Evolutionary conservation across 2,797 vertebrate genomes (phyloP), one percentile per base, ranked within the genome.

Genomic region (Silurus aristotelis): DNA sequence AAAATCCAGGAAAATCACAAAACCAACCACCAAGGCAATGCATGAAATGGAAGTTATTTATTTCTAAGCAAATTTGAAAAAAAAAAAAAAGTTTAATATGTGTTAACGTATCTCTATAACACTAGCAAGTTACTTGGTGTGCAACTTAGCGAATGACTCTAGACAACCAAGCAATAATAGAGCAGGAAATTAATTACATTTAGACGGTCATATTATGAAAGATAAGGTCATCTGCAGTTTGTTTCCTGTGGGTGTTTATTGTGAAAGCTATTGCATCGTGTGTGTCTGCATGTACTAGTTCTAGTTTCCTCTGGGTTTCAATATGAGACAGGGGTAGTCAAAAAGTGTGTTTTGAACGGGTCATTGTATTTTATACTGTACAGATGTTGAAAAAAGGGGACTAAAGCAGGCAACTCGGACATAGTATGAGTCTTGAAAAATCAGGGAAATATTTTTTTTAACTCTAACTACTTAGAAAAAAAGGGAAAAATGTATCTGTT

Each of bases 121-220:
- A 38, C 25, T 58, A 58, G 25, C 15, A 76, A 58, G 56, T 22
- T 25, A 56, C 61, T 66, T 19, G 2, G n/a, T 1, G 17, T 20
- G 10, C 19, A 22, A 38, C 55, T 60, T 13, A 20, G 13, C 38
- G 0, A 79, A 14, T 15, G 22, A 2, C 12, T 61, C 56, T 9
- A 13, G 9, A 27, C 56, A 56, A 78, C 55, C 38, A n/a, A n/a
- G 31, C 38, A 79, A 43, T 79, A 63, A 79, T 0, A 0, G n/a
- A n/a, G 38, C 77, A 79, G 77, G 77, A 79, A 79, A 79, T 63
- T 46, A 63, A 79, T 79, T 46, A n/a, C 38, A 79, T n/a, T 79
- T 63, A n/a, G 6, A 63, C 63, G 38, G 77, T 63, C 20, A 46
- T 25, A 15, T 46, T 79, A 38, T 79, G 22, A 46, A 79, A 46